A percentile compares a stretch with the other conserved stretches of the same genome.
These are phyloP conservation scores for Pterois miles DNA, from an alignment of 2,797 vertebrate genomes.

Conservation along the genomic window DNA sequence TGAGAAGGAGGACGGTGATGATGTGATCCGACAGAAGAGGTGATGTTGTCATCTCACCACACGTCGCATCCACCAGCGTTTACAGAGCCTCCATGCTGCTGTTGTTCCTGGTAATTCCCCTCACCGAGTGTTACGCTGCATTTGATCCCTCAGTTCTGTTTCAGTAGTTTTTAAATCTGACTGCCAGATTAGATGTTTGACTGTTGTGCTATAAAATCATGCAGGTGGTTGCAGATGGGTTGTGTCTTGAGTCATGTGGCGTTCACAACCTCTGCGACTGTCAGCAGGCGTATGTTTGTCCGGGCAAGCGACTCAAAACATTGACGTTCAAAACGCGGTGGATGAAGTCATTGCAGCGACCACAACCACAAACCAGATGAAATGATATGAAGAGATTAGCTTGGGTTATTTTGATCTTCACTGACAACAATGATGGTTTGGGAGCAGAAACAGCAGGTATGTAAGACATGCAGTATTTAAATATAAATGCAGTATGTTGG, in stretches of 20 bases:
- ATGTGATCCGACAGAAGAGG: conserved; percentile 41
- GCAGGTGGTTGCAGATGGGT: conserved; percentile 18
- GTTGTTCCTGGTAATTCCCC: conserved; percentile 38
- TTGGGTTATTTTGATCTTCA: conserved; percentile 16
- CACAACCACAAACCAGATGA: conserved; percentile 6
- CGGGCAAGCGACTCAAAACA: conserved; percentile 12
- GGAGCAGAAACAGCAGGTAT: conserved; percentile 4
- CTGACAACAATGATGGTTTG: neutral
- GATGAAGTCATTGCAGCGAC: conserved; percentile 51
- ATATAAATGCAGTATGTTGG: neutral
- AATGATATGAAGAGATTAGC: neutral
- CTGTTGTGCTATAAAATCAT: conserved; percentile 7
- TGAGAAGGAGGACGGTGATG: conserved; percentile 1
- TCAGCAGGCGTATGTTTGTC: conserved; percentile 19
- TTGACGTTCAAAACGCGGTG: neutral
- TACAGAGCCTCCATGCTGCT: conserved; percentile 61
- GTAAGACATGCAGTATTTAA: neutral
- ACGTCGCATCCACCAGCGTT: conserved; percentile 44
- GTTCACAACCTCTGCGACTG: conserved; percentile 1
- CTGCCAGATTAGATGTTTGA: conserved; percentile 23
- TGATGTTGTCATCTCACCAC: conserved; percentile 2
- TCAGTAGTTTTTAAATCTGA: conserved; percentile 25
- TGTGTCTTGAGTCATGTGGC: conserved; percentile 11
- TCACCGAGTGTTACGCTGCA: conserved; percentile 13
- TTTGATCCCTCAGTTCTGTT: conserved; percentile 60